Conservation (phyloP, 2,888 invertebrate genomes). For the Teleiodes luculella region DNA sequence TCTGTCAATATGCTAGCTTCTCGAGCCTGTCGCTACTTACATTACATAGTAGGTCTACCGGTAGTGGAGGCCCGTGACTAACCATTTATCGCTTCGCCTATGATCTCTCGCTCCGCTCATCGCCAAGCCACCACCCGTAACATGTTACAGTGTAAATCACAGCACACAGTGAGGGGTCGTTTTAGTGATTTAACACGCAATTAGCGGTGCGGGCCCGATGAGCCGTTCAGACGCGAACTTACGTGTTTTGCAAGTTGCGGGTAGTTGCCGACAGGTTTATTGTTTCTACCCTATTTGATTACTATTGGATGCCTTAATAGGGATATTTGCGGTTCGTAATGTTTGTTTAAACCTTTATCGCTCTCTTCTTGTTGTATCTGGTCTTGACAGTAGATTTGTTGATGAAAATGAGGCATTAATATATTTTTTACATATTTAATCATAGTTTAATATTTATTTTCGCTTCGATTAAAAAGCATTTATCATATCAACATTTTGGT, state of each 20-base stretch:
- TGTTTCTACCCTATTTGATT: background rate
- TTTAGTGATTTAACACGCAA: constrained; percentile 74
- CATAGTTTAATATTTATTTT: too few relatives aligned
- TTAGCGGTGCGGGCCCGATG: constrained; percentile 49
- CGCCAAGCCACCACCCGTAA: constrained; percentile 23
- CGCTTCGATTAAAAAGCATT: too few relatives aligned
- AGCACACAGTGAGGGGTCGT: constrained; percentile 57
- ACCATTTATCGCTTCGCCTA: too few relatives aligned
- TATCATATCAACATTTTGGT: too few relatives aligned
- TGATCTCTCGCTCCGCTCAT: constrained; percentile 19
- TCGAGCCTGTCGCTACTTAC: too few relatives aligned
- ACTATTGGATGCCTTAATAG: background rate
- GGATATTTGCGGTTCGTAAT: too few relatives aligned
- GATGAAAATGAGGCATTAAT: too few relatives aligned
- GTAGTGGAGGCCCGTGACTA: background rate
- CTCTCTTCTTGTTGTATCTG: too few relatives aligned
- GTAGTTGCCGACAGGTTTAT: background rate
- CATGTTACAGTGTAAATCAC: constrained; percentile 63
- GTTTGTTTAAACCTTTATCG: too few relatives aligned
- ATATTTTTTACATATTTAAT: too few relatives aligned
- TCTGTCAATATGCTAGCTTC: too few relatives aligned
- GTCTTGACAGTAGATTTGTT: too few relatives aligned
- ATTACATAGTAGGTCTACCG: background rate
- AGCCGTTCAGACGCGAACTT: constrained; percentile 6
- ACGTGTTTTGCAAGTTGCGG: background rate